Evolutionary conservation across 2,797 vertebrate genomes (phyloP).

Genomic region (Phyllotis vaccarum): DNA sequence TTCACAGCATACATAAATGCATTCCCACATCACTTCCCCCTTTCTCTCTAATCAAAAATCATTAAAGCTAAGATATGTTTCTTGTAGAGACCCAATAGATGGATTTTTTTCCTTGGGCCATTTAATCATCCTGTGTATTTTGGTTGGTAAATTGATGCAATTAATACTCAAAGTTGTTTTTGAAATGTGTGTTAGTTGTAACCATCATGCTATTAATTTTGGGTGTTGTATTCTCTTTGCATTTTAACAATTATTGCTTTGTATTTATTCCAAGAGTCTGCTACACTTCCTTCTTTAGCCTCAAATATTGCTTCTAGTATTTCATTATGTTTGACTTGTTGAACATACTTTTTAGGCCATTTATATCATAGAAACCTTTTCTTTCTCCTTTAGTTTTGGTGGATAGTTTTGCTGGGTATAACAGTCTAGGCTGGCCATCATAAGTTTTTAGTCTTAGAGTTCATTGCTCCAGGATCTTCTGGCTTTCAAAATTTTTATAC

Average conservation of each 20-base stretch:
- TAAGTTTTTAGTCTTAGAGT: neutral
- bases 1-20: too few relatives aligned
- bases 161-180: neutral
- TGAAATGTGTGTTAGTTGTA: neutral
- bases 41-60: too few relatives aligned
- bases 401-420: neutral
- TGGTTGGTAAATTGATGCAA: neutral
- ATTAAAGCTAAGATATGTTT: neutral
- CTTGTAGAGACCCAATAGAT: neutral
- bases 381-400: neutral
- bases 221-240: neutral
- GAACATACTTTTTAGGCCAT: neutral
- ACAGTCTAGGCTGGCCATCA: neutral
- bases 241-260: neutral
- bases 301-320: neutral
- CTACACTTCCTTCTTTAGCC: neutral
- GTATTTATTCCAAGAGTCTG: neutral
- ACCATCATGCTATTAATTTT: neutral
- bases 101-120: neutral
- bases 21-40: too few relatives aligned
- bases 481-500: neutral
- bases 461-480: neutral
- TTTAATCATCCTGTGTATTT: neutral
- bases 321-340: neutral
- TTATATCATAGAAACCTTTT: neutral